Percentiles rank a stretch among this genome's conserved stretches.
phyloP scores from a whole-genome alignment of 2,113 vertebrate species.

The Ellobius talpinus region DNA sequence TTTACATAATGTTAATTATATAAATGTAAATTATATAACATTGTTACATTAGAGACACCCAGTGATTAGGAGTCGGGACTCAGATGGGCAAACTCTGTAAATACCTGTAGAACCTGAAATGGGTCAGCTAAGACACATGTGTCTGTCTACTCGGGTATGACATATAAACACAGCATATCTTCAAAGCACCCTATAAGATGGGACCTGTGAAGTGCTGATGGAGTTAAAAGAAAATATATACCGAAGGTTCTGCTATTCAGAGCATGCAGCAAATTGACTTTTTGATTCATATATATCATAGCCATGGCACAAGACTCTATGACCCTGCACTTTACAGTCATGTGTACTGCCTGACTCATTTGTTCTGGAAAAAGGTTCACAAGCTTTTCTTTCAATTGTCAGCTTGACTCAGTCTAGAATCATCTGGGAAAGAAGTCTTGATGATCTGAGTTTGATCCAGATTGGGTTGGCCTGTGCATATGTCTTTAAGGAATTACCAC shows the following conservation, averaged over 20 bases:
- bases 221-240: neutral
- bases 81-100: neutral
- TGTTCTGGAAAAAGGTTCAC: neutral
- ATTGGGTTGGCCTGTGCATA: too few relatives aligned
- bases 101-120: neutral
- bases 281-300: slow-evolving; percentile 38
- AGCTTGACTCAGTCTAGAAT: neutral
- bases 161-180: neutral
- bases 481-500: neutral
- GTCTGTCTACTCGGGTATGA: neutral
- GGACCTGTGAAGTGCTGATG: neutral
- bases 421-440: neutral
- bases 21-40: too few relatives aligned
- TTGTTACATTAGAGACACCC: neutral
- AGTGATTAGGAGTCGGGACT: neutral
- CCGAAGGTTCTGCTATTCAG: neutral
- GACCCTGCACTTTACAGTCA: neutral
- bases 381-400: neutral
- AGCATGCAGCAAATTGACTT: neutral
- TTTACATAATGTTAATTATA: too few relatives aligned
- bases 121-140: neutral
- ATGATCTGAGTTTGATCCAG: neutral
- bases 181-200: neutral
- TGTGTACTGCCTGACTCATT: neutral
- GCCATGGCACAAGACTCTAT: neutral